These are phyloP conservation scores for Agapornis canus DNA, from an alignment of 2,797 vertebrate genomes.

Conservation along the genomic window DNA sequence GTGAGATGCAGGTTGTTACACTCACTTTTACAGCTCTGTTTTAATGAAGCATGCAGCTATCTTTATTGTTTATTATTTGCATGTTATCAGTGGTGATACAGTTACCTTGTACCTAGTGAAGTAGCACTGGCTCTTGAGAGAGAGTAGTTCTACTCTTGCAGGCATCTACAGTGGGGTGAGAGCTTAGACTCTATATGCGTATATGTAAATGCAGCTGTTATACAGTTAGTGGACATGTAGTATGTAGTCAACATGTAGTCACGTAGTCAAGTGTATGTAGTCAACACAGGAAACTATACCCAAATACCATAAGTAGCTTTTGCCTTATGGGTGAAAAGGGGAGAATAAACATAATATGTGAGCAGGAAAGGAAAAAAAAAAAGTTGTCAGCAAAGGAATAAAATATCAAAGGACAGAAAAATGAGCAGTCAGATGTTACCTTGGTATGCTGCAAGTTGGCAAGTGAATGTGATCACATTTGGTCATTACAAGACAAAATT, in stretches of 20 bases:
- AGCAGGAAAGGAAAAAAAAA: neutral
- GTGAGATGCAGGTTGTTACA: conserved; percentile 71
- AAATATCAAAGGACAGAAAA: neutral
- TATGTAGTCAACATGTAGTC: no score
- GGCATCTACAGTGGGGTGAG: neutral
- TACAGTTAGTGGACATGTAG: neutral
- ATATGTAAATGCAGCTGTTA: accelerated
- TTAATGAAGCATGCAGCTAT: neutral
- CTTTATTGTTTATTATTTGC: neutral
- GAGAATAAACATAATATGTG: neutral
- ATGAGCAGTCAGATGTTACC: neutral
- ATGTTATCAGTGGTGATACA: neutral
- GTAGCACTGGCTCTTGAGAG: neutral
- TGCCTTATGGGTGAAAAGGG: neutral
- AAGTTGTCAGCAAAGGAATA: neutral
- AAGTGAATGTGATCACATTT: neutral
- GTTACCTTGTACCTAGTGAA: neutral
- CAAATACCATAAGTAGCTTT: neutral
- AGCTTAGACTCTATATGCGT: neutral
- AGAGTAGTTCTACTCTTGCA: neutral
- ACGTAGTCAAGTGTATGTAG: no score
- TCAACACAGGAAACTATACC: neutral
- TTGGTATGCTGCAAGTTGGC: neutral
- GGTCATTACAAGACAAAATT: neutral
- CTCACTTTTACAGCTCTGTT: neutral